Evolutionary conservation across 2,888 invertebrate genomes (phyloP).

Genomic region (Petrolisthes cinctipes): DNA sequence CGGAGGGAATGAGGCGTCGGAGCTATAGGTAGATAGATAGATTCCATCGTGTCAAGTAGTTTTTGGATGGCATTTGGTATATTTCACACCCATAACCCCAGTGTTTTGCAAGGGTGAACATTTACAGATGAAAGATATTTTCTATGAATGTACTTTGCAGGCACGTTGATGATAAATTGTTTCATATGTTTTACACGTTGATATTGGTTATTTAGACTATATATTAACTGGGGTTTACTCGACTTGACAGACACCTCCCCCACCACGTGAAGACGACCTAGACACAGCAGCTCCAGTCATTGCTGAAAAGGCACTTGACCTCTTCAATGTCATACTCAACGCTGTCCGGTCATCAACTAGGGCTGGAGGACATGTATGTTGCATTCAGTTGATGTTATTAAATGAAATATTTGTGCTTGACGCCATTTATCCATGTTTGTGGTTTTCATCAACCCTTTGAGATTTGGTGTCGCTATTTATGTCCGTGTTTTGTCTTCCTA

Average conservation of each 20-base stretch:
- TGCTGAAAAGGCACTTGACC: constrained; percentile 88
- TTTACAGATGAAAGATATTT: no score
- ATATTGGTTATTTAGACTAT: background rate
- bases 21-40: no score
- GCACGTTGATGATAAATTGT: no score
- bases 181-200: no score
- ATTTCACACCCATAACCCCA: no score
- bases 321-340: constrained; percentile 84
- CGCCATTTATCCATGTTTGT: background rate
- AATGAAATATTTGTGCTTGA: background rate
- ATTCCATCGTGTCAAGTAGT: no score
- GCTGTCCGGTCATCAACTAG: constrained; percentile 87
- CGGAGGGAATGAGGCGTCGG: no score
- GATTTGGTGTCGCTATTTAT: background rate
- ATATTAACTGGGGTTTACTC: background rate
- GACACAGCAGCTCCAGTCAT: constrained; percentile 85
- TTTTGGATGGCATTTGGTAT: no score
- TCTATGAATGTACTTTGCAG: no score
- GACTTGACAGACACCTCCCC: constrained; percentile 56
- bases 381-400: background rate
- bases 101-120: no score
- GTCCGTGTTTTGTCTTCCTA: background rate
- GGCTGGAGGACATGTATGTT: constrained; percentile 85
- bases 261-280: constrained; percentile 79
- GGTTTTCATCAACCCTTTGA: background rate